Evolutionary conservation across 2,113 vertebrate genomes (phyloP), one percentile per base, ranked within the genome.

Genomic region (Balaenoptera acutorostrata): DNA sequence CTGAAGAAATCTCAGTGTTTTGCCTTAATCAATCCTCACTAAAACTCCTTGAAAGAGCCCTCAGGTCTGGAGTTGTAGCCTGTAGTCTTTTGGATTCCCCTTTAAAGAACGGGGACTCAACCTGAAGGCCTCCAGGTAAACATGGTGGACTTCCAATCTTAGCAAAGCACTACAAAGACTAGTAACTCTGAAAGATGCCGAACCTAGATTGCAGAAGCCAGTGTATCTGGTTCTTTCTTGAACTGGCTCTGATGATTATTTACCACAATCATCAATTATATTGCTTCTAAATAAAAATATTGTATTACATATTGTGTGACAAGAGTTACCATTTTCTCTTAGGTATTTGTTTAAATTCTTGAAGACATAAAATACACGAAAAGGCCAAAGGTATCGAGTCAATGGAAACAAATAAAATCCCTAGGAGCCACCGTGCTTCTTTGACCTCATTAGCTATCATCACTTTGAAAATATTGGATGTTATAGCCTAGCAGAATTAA

Each of bases 341-440:
- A 31, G 27, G 25, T 61, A 66, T 90, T 83, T 3, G 0, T 82
- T 95, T 96, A 88, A 91, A 84, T 36, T 13, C 46, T 52, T 84
- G 20, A 80, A 95, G 57, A 41, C 13, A 27, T 68, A 21, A 90
- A 95, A 59, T 49, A 44, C 7, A 33, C 1, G 2, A 91, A 23
- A 61, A 75, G 36, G 25, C 72, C 36, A 91, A 94, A 92, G 63
- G 29, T 14, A 14, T 44, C 21, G 33, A 36, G 20, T 88, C 77
- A 72, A 72, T 52, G 44, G 21, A 96, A 71, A 36, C 81, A 93
- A 96, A 95, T 41, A 66, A 78, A 94, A 78, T 96, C 84, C 71
- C 55, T 29, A 52, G n/a, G 33, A n/a, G 25, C 27, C 59, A 71
- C 46, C 33, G 72, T 71, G 31, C 7, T 71, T 29, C 63, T 83